These are phyloP conservation scores for Thysanoteuthis rhombus DNA, from an alignment of 2,888 invertebrate species.

Conservation along the genomic window DNA sequence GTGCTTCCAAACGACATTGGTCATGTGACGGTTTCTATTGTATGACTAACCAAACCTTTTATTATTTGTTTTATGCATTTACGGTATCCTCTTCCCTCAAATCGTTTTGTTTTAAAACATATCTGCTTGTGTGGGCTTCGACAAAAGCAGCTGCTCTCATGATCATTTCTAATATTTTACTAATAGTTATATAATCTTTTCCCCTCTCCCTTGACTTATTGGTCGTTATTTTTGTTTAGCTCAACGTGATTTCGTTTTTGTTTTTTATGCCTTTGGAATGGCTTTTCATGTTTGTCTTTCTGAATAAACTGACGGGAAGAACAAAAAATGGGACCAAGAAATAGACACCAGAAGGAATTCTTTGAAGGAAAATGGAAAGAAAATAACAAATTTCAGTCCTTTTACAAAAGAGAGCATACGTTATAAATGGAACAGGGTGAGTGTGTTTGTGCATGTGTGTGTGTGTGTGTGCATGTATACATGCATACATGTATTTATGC, in stretches of 20 bases:
- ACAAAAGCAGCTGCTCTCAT: background rate
- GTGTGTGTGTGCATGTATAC: no score
- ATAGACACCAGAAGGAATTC: background rate
- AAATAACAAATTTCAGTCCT: background rate
- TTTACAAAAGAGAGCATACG: background rate
- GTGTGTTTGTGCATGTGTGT: background rate
- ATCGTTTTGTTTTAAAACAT: background rate
- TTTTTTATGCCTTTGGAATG: background rate
- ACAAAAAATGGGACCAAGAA: background rate
- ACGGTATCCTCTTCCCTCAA: background rate
- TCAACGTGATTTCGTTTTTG: background rate
- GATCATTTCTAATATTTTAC: background rate
- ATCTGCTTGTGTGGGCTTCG: constrained; percentile 12
- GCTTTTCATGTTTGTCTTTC: background rate
- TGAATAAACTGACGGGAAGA: no score
- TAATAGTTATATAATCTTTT: background rate
- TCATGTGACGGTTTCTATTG: no score
- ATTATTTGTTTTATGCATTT: background rate
- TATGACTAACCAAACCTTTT: background rate
- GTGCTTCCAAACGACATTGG: no score
- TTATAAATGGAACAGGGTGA: background rate
- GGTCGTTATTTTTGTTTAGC: background rate
- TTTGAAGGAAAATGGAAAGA: background rate
- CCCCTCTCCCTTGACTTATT: background rate
- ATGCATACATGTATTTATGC: no score